Evolutionary conservation across 2,888 invertebrate genomes (phyloP).

Genomic region (Lobophora halterata): DNA sequence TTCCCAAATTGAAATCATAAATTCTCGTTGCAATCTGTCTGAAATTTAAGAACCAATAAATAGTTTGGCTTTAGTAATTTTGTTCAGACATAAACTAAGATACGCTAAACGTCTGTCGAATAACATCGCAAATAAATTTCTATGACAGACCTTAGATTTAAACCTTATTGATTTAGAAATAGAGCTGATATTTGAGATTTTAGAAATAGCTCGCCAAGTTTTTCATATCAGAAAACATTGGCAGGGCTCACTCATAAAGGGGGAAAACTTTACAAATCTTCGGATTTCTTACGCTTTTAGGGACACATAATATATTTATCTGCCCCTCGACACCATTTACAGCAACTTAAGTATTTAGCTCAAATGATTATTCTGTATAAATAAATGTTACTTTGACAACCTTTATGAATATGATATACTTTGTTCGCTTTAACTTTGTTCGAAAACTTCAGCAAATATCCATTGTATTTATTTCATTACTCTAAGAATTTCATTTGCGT

Average conservation of each 20-base stretch:
- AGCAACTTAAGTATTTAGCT: constrained; percentile 65
- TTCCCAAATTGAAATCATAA: constrained; percentile 35
- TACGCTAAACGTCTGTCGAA: constrained; percentile 66
- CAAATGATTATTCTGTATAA: constrained; percentile 58
- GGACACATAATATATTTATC: constrained; percentile 78
- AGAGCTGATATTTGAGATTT: constrained; percentile 39
- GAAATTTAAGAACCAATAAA: constrained; percentile 58
- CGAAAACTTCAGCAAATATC: too few relatives aligned
- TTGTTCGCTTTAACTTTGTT: too few relatives aligned
- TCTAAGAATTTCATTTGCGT: too few relatives aligned
- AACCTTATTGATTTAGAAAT: constrained; percentile 30
- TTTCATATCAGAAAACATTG: constrained; percentile 76
- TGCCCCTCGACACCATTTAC: constrained; percentile 74
- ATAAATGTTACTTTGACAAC: constrained; percentile 54
- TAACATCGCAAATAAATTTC: constrained; percentile 67
- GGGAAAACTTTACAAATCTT: constrained; percentile 79
- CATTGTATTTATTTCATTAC: too few relatives aligned
- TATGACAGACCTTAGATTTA: constrained; percentile 30
- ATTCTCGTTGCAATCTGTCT: constrained; percentile 47
- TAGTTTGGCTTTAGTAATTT: constrained; percentile 57
- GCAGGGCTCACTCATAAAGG: constrained; percentile 74
- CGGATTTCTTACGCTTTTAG: constrained; percentile 77
- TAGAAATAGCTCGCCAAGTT: constrained; percentile 45
- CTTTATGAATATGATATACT: too few relatives aligned
- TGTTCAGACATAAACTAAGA: constrained; percentile 66